Conservation (phyloP, 2,797 vertebrate genomes). For the Sebastiscus albofasciatus region DNA sequence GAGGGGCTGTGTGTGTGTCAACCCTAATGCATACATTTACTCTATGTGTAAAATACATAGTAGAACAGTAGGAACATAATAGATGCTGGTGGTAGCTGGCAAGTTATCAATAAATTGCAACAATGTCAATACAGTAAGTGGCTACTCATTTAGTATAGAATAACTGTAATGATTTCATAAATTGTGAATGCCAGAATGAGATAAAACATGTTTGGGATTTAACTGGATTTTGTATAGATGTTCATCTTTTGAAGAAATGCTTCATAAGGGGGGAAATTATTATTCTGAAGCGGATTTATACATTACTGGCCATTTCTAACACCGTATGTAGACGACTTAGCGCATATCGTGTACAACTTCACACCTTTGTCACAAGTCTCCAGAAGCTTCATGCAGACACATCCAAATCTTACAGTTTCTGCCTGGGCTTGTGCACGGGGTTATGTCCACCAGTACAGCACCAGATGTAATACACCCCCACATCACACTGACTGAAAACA, state of each 20-base stretch:
- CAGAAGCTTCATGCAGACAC: not conserved
- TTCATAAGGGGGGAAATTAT: not conserved
- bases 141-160: not conserved
- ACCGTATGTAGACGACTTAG: not conserved
- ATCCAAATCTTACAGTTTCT: conserved; percentile 9
- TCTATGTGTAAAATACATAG: not conserved
- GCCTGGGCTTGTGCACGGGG: not conserved
- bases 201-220: not conserved
- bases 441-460: conserved; percentile 16
- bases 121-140: not conserved
- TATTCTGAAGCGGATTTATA: not conserved
- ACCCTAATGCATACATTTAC: not conserved
- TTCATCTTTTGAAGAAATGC: not conserved
- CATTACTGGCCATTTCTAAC: not conserved
- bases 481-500: conserved; percentile 40
- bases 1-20: not conserved
- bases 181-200: not conserved
- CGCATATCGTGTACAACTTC: not conserved
- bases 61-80: not conserved
- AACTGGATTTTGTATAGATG: not conserved
- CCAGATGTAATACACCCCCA: conserved; percentile 52
- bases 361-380: not conserved
- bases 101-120: not conserved
- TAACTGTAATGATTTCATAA: not conserved
- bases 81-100: not conserved